Percentiles rank a stretch among this genome's conserved stretches.
These are phyloP conservation scores for Boloria selene DNA, from an alignment of 2,888 invertebrate genomes.

Conservation along the genomic window DNA sequence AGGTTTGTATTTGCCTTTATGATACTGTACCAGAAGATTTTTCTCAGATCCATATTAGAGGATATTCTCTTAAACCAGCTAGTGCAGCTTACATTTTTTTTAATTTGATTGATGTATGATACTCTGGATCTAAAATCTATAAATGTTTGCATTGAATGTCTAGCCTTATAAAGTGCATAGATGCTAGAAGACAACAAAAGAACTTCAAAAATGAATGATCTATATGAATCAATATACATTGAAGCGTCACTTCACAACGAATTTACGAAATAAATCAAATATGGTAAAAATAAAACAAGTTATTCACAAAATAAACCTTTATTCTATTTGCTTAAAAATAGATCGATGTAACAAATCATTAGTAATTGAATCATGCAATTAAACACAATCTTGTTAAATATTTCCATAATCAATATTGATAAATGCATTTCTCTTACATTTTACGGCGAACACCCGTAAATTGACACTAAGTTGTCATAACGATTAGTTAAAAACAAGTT, in stretches of 20 bases:
- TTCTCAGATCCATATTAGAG: too few relatives aligned
- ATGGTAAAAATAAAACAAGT: conserved; percentile 40
- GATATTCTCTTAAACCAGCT: too few relatives aligned
- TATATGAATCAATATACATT: too few relatives aligned
- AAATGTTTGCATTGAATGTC: too few relatives aligned
- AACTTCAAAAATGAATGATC: too few relatives aligned
- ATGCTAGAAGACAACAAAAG: too few relatives aligned
- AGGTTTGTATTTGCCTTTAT: too few relatives aligned
- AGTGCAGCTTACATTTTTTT: too few relatives aligned
- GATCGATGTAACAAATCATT: conserved; percentile 73
- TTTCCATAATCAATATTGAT: conserved; percentile 60
- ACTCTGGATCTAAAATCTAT: too few relatives aligned
- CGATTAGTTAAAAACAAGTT: conserved; percentile 20
- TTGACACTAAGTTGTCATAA: conserved; percentile 25
- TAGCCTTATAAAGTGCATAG: too few relatives aligned
- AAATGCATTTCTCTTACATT: conserved; percentile 59
- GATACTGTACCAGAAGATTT: too few relatives aligned
- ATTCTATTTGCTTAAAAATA: conserved; percentile 70
- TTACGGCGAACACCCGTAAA: conserved; percentile 38
- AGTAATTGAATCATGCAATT: conserved; percentile 66
- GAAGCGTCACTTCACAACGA: neutral
- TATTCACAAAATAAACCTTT: conserved; percentile 71
- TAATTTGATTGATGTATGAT: too few relatives aligned
- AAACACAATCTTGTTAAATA: conserved; percentile 60
- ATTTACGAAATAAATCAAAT: neutral